A percentile compares a stretch with the other conserved stretches of the same genome.
Conservation (phyloP, 2,113 vertebrate genomes). For the Neolamprologus ventralis region DNA sequence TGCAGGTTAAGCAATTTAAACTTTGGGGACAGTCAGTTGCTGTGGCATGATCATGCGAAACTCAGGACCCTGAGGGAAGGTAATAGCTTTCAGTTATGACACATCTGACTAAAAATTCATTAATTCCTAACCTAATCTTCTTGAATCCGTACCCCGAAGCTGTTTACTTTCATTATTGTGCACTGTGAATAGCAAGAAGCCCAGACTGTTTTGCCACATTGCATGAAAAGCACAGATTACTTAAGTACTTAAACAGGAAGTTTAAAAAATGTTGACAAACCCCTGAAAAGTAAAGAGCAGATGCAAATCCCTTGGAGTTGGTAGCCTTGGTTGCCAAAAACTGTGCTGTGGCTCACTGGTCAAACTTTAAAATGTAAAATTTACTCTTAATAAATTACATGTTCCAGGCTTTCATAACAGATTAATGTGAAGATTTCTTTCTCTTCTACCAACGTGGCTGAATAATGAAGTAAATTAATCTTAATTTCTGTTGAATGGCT, state of each 20-base stretch:
- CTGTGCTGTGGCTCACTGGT: not conserved
- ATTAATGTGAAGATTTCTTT: not conserved
- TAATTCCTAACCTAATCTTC: not conserved
- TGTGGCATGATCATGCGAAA: not conserved
- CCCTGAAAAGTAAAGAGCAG: not conserved
- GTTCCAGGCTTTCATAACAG: not conserved
- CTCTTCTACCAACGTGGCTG: not conserved
- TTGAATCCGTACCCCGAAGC: not conserved
- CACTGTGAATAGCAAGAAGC: not conserved
- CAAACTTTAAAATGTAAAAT: not conserved
- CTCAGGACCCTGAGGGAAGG: not conserved
- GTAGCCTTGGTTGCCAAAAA: not conserved
- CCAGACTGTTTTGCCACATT: not conserved
- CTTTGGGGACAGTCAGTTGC: not conserved
- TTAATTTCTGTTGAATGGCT: not conserved
- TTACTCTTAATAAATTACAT: not conserved
- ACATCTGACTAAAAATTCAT: not conserved
- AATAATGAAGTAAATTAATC: not conserved
- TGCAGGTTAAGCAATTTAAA: not conserved
- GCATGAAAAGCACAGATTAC: not conserved
- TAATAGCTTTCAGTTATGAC: not conserved
- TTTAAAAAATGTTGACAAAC: not conserved
- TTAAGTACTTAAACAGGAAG: not conserved
- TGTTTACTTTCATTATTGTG: not conserved
- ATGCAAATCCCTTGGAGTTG: not conserved